Base-by-base conservation (phyloP, 2,888 invertebrate genomes). In the Cryptocheilus praepositus region DNA sequence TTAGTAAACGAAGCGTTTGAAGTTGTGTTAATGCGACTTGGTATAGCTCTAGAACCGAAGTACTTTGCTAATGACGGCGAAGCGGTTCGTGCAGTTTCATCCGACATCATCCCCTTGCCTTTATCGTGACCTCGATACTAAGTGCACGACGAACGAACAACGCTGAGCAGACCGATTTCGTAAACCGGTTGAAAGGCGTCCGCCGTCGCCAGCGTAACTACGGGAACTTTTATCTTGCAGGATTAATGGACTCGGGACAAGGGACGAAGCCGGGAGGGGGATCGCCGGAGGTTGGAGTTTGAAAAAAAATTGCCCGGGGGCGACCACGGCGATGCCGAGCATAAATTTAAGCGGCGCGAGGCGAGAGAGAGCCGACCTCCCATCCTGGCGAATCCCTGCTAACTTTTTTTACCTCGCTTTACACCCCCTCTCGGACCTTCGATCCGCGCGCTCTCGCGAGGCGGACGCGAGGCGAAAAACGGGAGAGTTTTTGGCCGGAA, bases 191-290 rank as follows among this genome's bases (percentile, higher is more conserved):
- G 8, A 45, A 59, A 28, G 19, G 22, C 22, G 46, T 36, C 46
- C 44, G 21, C 43, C 19, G 19, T 19, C 44, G 49, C n/a, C 18
- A 49, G 18, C 15, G 36, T 11, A 81, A 11, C 36, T 36, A 54
- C 54, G 28, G 78, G 81, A 88, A 88, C 83, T 88, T 88, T 88
- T 88, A 88, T 88, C 88, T 88, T 78, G 82, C 75, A 76, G 88
- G 88, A 88, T 88, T 88, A 88, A 88, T 88, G 85, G 88, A 83
- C 73, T 43, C 11, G 57, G 19, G 5, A 19, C 19, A 8, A 8
- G 55, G 49, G 22, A 4, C 67, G 19, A n/a, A 51, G 19, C 1
- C 16, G 55, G 49, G 59, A 57, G 63, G 76, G 70, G 73, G 73
- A 65, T 70, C 69, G 69, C 67, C 64, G 66, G 74, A 77, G 80